phyloP scores from a whole-genome alignment of 2,888 invertebrate species.

The Thalpophila matura region DNA sequence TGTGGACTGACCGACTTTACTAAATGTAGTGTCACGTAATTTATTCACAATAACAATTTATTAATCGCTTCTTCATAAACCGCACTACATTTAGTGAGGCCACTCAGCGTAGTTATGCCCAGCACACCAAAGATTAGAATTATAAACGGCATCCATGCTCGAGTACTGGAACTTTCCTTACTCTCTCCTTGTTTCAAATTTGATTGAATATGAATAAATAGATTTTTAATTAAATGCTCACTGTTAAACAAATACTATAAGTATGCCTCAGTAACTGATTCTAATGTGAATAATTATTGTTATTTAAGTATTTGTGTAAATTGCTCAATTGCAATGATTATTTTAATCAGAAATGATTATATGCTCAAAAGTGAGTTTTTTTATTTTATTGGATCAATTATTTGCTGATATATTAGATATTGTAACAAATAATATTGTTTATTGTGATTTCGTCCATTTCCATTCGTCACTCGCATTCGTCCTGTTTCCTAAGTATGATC shows the following conservation, averaged over 20 bases:
- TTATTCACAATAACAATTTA: constrained; percentile 57
- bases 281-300: constrained; percentile 72
- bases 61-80: constrained; percentile 55
- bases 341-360: constrained; percentile 82
- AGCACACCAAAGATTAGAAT: constrained; percentile 90
- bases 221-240: constrained; percentile 75
- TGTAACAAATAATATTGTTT: constrained; percentile 71
- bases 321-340: constrained; percentile 86
- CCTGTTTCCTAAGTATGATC: constrained; percentile 62
- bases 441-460: constrained; percentile 81
- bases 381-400: constrained; percentile 83
- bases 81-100: constrained; percentile 68
- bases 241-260: constrained; percentile 74
- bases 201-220: constrained; percentile 69
- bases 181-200: constrained; percentile 71
- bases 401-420: constrained; percentile 74
- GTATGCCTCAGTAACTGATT: constrained; percentile 79
- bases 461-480: constrained; percentile 61
- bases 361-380: constrained; percentile 87
- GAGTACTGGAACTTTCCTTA: constrained; percentile 71
- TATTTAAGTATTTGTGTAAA: constrained; percentile 73
- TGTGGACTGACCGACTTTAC: constrained; percentile 74
- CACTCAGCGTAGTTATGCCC: constrained; percentile 81
- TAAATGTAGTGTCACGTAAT: constrained; percentile 69
- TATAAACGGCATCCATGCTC: constrained; percentile 79